Evolutionary conservation across 2,797 vertebrate genomes (phyloP).

Genomic region (Amazona ochrocephala): DNA sequence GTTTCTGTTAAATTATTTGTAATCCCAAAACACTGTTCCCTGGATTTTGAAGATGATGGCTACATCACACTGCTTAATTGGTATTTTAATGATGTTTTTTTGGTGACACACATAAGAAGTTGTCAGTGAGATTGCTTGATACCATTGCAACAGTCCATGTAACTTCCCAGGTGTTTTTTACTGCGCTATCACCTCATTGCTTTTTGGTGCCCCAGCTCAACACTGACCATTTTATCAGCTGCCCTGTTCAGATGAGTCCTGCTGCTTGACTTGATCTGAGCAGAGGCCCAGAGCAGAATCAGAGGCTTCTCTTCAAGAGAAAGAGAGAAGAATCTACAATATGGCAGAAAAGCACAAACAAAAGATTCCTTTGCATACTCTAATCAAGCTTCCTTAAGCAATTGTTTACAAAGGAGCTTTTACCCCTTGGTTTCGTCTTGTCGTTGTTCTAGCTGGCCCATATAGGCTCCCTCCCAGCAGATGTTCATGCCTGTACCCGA

Average conservation of each 20-base stretch:
- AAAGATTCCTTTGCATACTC: not conserved
- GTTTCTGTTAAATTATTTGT: not conserved
- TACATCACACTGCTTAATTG: not conserved
- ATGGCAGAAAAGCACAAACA: not conserved
- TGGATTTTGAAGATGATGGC: not conserved
- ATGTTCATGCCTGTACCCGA: not conserved
- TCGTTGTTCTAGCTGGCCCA: fast-evolving
- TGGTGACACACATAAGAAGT: not conserved
- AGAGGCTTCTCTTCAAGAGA: not conserved
- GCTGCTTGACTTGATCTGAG: not conserved
- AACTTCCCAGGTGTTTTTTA: not conserved
- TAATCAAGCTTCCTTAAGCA: not conserved
- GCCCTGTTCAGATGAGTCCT: not conserved
- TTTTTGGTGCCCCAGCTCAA: not conserved
- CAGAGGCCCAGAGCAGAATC: not conserved
- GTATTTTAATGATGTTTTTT: not conserved
- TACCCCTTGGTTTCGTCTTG: not conserved
- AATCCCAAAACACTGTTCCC: not conserved
- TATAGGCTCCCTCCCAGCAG: not conserved
- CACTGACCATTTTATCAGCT: not conserved
- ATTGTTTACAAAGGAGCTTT: not conserved
- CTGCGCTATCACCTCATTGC: not conserved
- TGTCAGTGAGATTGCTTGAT: not conserved
- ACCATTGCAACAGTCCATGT: not conserved
- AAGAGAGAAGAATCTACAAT: not conserved